Evolutionary conservation across 2,888 invertebrate species (phyloP), one percentile per base, ranked within the genome.

Genomic region (Cephus rjabovi): DNA sequence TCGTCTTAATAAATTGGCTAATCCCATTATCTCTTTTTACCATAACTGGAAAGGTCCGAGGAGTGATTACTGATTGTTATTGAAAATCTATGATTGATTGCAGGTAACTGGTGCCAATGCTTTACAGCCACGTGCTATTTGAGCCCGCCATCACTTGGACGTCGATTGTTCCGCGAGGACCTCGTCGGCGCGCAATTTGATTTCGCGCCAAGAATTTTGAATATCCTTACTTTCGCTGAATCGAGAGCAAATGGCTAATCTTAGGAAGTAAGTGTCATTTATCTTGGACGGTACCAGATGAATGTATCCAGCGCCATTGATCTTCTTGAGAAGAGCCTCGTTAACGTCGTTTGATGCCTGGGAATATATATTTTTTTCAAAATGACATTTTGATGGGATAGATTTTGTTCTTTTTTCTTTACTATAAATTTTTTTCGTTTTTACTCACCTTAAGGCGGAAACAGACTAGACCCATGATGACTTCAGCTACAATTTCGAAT

Each of bases 381-480:
- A 79, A 40, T 69, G 15, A 73, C 2, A 35, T 15, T 23, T 40
- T 0, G 40, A 56, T 23, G 31, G 15, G 3, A 35, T 40, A 33
- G n/a, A n/a, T 37, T 76, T 76, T 15, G 30, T 30, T 30, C 30
- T 30, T 37, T 1, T 33, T 76, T 76, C 11, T 37, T 4, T 30
- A 23, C 12, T 40, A 11, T 23, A 34, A 34, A 34, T 76, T 56
- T 31, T 11, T 9, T 11, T 74, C 30, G 2, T 33, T 40, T 3
- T 12, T 6, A 23, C 37, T 82, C 88, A 93, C 95, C 93, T 98
- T 98, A 23, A 99, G 92, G 85, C 98, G 94, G 93, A 99, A 99
- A 92, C 99, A 99, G 56, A 99, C 98, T 30, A 99, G 93, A 0
- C 98, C 99, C 94, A 99, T 95, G n/a, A 95, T 93, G 11, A 98